Conservation (phyloP, 2,797 vertebrate genomes). For the Discoglossus pictus region DNA sequence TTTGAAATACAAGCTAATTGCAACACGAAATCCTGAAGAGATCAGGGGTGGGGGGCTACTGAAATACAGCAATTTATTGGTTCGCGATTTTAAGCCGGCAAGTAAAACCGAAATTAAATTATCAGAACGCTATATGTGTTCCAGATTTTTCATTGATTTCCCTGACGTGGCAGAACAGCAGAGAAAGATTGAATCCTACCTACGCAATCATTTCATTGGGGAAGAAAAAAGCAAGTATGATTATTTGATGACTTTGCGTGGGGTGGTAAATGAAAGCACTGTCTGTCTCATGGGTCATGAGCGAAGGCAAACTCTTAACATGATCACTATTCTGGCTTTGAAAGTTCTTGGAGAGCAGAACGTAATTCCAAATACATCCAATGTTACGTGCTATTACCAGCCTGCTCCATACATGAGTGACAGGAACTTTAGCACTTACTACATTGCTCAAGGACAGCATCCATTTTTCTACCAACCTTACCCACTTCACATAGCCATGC, state of each 20-base stretch:
- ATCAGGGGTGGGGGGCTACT: slow-evolving; percentile 94
- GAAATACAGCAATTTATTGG: slow-evolving; percentile 94
- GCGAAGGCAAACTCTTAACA: slow-evolving; percentile 89
- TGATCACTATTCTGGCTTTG: slow-evolving; percentile 92
- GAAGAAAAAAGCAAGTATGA: slow-evolving; percentile 97
- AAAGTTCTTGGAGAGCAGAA: slow-evolving; percentile 94
- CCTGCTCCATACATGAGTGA: slow-evolving; percentile 88
- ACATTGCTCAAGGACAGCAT: slow-evolving; percentile 81
- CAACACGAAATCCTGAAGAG: slow-evolving; percentile 92
- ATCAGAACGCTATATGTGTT: slow-evolving; percentile 97
- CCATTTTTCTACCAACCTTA: slow-evolving; percentile 86
- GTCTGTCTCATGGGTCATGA: slow-evolving; percentile 94
- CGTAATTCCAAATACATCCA: slow-evolving; percentile 88
- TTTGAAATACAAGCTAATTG: slow-evolving; percentile 85
- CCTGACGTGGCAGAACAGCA: slow-evolving; percentile 91
- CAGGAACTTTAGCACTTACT: slow-evolving; percentile 86
- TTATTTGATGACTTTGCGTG: slow-evolving; percentile 92
- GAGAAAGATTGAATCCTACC: slow-evolving; percentile 93
- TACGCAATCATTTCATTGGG: slow-evolving; percentile 94
- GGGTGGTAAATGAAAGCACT: slow-evolving; percentile 91
- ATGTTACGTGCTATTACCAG: slow-evolving; percentile 94
- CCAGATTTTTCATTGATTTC: slow-evolving; percentile 98
- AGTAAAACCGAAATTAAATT: slow-evolving; percentile 89
- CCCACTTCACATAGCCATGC: slow-evolving; percentile 79
- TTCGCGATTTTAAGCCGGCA: slow-evolving; percentile 88